Conservation (phyloP, 1,140 invertebrate species). For the Philaenus spumarius region DNA sequence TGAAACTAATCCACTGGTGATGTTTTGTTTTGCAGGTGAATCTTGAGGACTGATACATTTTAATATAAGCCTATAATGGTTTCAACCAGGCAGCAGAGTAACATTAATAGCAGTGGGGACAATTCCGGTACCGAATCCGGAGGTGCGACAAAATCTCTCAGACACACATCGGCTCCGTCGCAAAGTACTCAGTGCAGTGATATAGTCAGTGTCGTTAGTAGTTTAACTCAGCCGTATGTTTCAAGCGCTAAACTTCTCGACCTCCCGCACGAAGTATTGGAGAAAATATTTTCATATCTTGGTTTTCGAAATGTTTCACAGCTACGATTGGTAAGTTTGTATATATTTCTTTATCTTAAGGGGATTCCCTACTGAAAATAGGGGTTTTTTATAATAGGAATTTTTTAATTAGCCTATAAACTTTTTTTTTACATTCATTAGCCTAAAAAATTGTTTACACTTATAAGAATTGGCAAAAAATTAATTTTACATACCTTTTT, state of each 20-base stretch:
- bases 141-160: constrained; percentile 38
- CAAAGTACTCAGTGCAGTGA: constrained; percentile 43
- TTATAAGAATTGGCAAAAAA: too few relatives aligned
- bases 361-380: too few relatives aligned
- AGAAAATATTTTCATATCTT: constrained; percentile 68
- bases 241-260: constrained; percentile 47
- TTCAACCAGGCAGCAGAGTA: constrained; percentile 71
- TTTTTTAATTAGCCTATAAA: too few relatives aligned
- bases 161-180: constrained; percentile 13
- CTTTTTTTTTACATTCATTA: too few relatives aligned
- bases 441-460: too few relatives aligned
- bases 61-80: constrained; percentile 51
- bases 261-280: constrained; percentile 68
- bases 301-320: constrained; percentile 68
- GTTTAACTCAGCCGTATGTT: constrained; percentile 1
- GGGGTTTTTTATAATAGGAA: too few relatives aligned
- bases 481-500: too few relatives aligned
- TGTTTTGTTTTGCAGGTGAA: too few relatives aligned
- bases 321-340: constrained; percentile 62
- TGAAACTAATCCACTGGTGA: too few relatives aligned
- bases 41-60: too few relatives aligned
- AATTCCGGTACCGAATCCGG: constrained; percentile 39
- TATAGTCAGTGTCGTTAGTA: constrained; percentile 40
- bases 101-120: constrained; percentile 46
- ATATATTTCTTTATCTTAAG: too few relatives aligned